A percentile compares a stretch with the other conserved stretches of the same genome.
These are phyloP conservation scores for Cydia strobilella DNA, from an alignment of 1,140 invertebrate genomes.

Conservation along the genomic window DNA sequence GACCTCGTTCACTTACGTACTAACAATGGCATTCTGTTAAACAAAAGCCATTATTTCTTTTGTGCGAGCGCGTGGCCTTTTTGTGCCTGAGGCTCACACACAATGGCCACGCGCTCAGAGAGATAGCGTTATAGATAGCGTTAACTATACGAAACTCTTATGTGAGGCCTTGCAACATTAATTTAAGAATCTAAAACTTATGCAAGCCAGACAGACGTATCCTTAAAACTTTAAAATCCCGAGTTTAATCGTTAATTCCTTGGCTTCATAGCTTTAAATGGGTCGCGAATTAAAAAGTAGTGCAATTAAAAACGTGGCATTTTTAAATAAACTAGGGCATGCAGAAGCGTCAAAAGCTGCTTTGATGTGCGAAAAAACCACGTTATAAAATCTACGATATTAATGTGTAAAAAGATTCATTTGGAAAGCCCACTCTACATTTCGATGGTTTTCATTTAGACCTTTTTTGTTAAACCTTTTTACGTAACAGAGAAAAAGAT, in stretches of 20 bases:
- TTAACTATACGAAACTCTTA: too few relatives aligned
- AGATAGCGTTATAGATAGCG: too few relatives aligned
- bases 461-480: not conserved
- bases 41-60: too few relatives aligned
- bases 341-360: not conserved
- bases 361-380: not conserved
- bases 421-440: not conserved
- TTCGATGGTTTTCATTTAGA: not conserved
- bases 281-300: not conserved
- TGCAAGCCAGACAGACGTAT: too few relatives aligned
- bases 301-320: not conserved
- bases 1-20: too few relatives aligned
- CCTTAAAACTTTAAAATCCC: too few relatives aligned
- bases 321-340: slow-evolving; percentile 9
- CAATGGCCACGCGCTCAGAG: too few relatives aligned
- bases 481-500: not conserved
- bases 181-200: too few relatives aligned
- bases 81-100: too few relatives aligned
- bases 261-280: not conserved
- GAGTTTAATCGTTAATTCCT: not conserved
- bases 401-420: not conserved
- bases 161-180: too few relatives aligned
- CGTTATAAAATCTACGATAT: not conserved
- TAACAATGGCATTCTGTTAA: too few relatives aligned
- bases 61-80: too few relatives aligned